Evolutionary conservation across 2,888 invertebrate species (phyloP), one percentile per base, ranked within the genome.

Genomic region (Sicus ferrugineus): DNA sequence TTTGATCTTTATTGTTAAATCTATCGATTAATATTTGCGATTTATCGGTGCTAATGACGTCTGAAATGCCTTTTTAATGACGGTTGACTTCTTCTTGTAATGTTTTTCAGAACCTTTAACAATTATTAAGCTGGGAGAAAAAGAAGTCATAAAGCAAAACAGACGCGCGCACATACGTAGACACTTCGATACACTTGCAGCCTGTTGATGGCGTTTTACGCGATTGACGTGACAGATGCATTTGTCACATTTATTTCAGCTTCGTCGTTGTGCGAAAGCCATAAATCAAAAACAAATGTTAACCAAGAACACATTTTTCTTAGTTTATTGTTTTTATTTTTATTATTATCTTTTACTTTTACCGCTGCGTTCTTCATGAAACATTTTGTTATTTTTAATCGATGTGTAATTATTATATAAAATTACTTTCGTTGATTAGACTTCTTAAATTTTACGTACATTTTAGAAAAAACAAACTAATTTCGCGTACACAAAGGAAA

Each of bases 221-320:
- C 19, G 38, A 68, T 61, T 68, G 62, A 68, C 62, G 62, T 68
- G 62, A 62, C 68, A 68, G 28, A 68, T 68, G 62, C 68, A 23
- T 63, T 54, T 59, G 62, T 61, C 68, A 31, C 54, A 16, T 52
- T 62, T 59, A 58, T 59, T 42, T 59, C 42, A 26, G 67, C 48
- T 46, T 21, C n/a, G n/a, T n/a, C n/a, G 46, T 26, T 21, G 31
- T 59, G 34, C 46, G 21, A 67, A 48, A 58, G 48, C 48, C 28
- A 16, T 21, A 19, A 21, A 56, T 56, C 38, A 66, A 66, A 65
- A 66, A 67, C 58, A 67, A 67, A 59, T 67, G 58, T 59, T 67
- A 14, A 48, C 48, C 31, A 66, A 66, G 54, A 54, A 67, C 31
- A 67, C 54, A 50, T 68, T 59, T 67, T 58, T 46, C 56, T 67